phyloP scores from a whole-genome alignment of 2,113 vertebrate species.

The Mesocricetus auratus region DNA sequence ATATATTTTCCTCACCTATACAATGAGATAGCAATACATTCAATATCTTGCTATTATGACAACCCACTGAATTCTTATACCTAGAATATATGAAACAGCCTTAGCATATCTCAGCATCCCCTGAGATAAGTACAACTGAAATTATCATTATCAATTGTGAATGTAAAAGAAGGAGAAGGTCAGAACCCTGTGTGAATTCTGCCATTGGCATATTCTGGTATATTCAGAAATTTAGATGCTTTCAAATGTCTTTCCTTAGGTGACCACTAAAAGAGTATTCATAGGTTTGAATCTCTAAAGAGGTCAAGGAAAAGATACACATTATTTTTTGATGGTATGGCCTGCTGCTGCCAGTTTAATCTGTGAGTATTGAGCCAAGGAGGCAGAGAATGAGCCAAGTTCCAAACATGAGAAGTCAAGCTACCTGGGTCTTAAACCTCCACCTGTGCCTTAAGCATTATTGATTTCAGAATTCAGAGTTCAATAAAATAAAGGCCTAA shows the following conservation, averaged over 20 bases:
- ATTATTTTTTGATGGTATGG: neutral
- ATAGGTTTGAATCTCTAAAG: neutral
- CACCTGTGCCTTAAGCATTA: neutral
- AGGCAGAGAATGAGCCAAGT: neutral
- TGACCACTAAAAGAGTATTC: neutral
- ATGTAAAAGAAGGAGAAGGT: neutral
- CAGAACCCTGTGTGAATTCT: neutral
- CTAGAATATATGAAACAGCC: neutral
- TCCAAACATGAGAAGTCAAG: neutral
- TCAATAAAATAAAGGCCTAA: constrained; percentile 21
- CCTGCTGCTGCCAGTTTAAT: neutral
- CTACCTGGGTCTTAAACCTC: neutral
- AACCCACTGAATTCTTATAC: neutral
- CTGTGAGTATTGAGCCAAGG: neutral
- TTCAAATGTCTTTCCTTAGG: neutral
- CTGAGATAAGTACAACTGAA: neutral
- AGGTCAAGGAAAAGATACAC: neutral
- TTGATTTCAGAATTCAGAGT: neutral
- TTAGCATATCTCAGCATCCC: neutral
- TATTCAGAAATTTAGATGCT: neutral
- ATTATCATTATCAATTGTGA: neutral
- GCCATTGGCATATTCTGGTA: neutral
- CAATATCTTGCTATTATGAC: neutral
- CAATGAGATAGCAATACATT: neutral
- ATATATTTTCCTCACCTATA: neutral